A percentile compares a stretch with the other conserved stretches of the same genome.
These are phyloP conservation scores for Spodoptera litura DNA, from an alignment of 1,140 invertebrate genomes.

Conservation along the genomic window DNA sequence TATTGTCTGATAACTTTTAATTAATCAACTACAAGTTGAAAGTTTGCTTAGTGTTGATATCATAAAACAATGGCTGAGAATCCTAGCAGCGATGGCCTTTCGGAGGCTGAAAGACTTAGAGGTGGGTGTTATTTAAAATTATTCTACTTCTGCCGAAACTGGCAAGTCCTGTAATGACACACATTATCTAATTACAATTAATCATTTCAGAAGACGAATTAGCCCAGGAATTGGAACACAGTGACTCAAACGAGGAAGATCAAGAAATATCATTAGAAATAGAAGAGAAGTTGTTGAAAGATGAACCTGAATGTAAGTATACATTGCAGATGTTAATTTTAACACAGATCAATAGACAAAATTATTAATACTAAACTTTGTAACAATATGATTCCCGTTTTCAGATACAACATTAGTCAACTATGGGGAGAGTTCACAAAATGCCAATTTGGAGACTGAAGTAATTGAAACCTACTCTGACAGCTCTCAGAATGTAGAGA, in stretches of 20 bases:
- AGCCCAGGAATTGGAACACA: slow-evolving; percentile 80
- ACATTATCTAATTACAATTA: background rate
- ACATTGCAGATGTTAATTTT: too few relatives aligned
- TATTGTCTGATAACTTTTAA: background rate
- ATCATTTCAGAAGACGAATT: slow-evolving; percentile 78
- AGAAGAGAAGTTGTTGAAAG: slow-evolving; percentile 82
- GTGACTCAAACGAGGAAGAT: slow-evolving; percentile 83
- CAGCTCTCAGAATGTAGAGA: slow-evolving; percentile 68
- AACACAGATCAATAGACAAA: too few relatives aligned
- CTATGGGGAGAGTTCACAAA: slow-evolving; percentile 75
- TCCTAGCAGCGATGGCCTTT: slow-evolving; percentile 70
- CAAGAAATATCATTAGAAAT: slow-evolving; percentile 83
- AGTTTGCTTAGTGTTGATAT: background rate
- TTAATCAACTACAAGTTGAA: background rate
- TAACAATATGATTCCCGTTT: slow-evolving; percentile 42
- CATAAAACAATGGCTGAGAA: slow-evolving; percentile 71
- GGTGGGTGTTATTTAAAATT: slow-evolving; percentile 59
- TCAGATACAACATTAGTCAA: slow-evolving; percentile 81
- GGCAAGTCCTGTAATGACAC: background rate
- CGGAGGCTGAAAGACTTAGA: slow-evolving; percentile 77
- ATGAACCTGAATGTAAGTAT: slow-evolving; percentile 82
- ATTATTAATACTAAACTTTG: too few relatives aligned
- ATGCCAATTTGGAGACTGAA: slow-evolving; percentile 64
- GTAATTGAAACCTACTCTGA: slow-evolving; percentile 70
- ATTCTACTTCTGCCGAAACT: background rate